These are phyloP conservation scores for Turritopsis dohrnii DNA, from an alignment of 30 jellyfish, hydroid and myxozoan genomes.

Conservation along the genomic window DNA sequence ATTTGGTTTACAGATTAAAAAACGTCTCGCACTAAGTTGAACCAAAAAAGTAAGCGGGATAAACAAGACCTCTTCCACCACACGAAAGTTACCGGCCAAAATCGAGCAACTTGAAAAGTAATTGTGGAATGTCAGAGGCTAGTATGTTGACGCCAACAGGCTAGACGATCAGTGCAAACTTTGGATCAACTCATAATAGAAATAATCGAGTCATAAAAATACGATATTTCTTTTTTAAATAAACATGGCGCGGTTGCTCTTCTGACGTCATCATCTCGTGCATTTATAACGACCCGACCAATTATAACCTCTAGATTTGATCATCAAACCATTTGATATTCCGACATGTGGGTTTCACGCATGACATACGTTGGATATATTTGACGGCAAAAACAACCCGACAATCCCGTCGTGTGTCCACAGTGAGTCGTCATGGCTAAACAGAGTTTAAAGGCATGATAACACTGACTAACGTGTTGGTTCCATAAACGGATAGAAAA, in stretches of 20 bases:
- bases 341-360: neutral
- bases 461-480: too few relatives aligned
- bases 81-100: neutral
- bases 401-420: neutral
- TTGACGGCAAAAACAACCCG: neutral
- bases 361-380: neutral
- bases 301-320: neutral
- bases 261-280: neutral
- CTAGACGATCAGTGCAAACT: neutral
- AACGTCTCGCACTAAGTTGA: neutral
- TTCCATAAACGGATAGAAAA: too few relatives aligned
- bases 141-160: neutral
- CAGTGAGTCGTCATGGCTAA: neutral
- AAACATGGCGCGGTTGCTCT: neutral
- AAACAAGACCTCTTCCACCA: neutral
- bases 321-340: neutral
- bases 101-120: neutral
- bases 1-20: neutral
- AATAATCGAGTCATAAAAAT: neutral
- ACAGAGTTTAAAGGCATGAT: too few relatives aligned
- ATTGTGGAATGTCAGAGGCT: neutral
- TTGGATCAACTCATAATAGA: neutral
- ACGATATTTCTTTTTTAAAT: neutral
- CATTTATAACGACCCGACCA: neutral
- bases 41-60: neutral